Conservation (phyloP, 2,888 invertebrate genomes). For the Dendrolimus pini region DNA sequence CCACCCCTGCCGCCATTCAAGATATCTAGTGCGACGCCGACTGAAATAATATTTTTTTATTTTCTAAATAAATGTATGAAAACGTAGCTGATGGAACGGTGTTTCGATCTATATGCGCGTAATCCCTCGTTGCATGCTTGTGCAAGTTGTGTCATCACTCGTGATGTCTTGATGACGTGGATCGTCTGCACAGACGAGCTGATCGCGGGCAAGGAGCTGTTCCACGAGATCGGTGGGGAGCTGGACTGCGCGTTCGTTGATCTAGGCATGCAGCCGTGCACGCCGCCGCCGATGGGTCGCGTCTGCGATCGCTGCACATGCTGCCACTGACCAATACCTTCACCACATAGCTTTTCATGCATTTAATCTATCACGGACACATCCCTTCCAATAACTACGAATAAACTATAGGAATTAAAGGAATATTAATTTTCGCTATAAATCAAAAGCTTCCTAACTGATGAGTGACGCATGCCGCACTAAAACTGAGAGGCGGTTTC, state of each 20-base stretch:
- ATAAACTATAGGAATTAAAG: slow-evolving; percentile 8
- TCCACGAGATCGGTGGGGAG: slow-evolving; percentile 94
- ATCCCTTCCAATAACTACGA: not conserved
- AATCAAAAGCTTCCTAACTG: slow-evolving; percentile 8
- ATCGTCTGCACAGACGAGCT: slow-evolving; percentile 83
- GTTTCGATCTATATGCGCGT: slow-evolving; percentile 22
- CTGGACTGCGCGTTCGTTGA: slow-evolving; percentile 93
- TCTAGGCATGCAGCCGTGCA: slow-evolving; percentile 47
- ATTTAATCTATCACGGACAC: slow-evolving; percentile 35
- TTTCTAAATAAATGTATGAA: slow-evolving; percentile 42
- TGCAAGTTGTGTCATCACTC: slow-evolving; percentile 14
- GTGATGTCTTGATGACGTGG: slow-evolving; percentile 31
- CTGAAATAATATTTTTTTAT: slow-evolving; percentile 37
- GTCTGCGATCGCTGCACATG: slow-evolving; percentile 61
- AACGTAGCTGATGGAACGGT: slow-evolving; percentile 71
- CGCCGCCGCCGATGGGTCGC: slow-evolving; percentile 20
- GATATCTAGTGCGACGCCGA: slow-evolving; percentile 15
- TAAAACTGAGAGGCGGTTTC: slow-evolving; percentile 5
- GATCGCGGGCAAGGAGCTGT: slow-evolving; percentile 92
- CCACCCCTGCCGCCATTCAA: slow-evolving; percentile 15
- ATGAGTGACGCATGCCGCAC: slow-evolving; percentile 20
- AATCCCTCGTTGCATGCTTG: slow-evolving; percentile 34
- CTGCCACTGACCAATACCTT: slow-evolving; percentile 47
- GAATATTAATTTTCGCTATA: slow-evolving; percentile 1
- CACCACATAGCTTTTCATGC: slow-evolving; percentile 33